Evolutionary conservation across 2,888 invertebrate species (phyloP), one percentile per base, ranked within the genome.

Genomic region (Synergus japonicus): DNA sequence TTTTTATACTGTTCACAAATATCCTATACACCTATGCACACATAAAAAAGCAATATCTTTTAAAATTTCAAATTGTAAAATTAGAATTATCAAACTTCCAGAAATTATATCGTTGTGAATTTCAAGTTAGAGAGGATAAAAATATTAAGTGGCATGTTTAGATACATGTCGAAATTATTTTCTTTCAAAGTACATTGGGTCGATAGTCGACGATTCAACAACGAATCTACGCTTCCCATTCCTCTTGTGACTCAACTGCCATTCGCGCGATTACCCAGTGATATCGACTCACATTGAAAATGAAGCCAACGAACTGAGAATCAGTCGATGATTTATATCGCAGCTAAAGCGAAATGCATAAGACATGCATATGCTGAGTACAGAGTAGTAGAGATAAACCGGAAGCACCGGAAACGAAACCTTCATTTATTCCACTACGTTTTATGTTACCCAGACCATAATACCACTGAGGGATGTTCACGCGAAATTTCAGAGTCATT

Each of bases 231-330:
- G 46, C 29, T 69, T 69, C 69, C 46, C 69, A 69, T 46, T 69
- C 37, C 64, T 64, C 37, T 64, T 37, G 37, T 37, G 64, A 37
- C 64, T 64, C 37, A 15, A 64, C 64, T 37, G 37, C 37, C 64
- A 64, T 13, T 69, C 69, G 46, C 49, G 46, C 46, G 69, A 69
- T 69, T 69, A 46, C 69, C 69, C 46, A 46, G 29, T 69, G 46
- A 44, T 69, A 69, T 69, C 69, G 69, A 69, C 69, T 69, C 29
- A 46, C 69, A 69, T 69, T 69, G 69, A 69, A 69, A 69, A 54
- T 69, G 69, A 69, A 46, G 69, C 15, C 69, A 29, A 69, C 22
- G 49, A 69, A 46, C 69, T 69, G 69, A 69, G 69, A 69, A 69
- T 46, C 69, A 49, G 69, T 15, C 46, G 46, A 69, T 69, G 69